phyloP scores from a whole-genome alignment of 2,113 vertebrate genomes.

The Aldabrachelys gigantea region DNA sequence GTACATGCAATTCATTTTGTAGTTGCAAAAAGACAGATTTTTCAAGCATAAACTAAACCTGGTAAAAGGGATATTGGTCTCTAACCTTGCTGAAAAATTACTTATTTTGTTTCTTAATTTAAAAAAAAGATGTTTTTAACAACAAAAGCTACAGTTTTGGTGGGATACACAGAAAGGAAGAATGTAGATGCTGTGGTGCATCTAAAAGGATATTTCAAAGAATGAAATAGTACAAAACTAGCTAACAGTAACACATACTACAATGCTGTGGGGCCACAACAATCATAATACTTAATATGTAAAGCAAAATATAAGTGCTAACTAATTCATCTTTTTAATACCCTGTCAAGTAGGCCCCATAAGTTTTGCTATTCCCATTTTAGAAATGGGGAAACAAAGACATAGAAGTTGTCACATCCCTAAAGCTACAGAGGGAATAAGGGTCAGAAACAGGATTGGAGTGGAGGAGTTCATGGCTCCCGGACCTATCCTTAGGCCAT shows the following conservation, averaged over 20 bases:
- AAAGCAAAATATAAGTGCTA: background rate
- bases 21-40: background rate
- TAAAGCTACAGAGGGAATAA: background rate
- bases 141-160: background rate
- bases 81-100: background rate
- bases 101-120: background rate
- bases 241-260: background rate
- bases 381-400: background rate
- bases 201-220: background rate
- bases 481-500: background rate
- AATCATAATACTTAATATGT: background rate
- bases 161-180: background rate
- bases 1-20: background rate
- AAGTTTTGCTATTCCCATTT: background rate
- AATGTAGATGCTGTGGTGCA: background rate
- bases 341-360: background rate
- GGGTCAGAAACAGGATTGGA: background rate
- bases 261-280: background rate
- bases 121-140: background rate
- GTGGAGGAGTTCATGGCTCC: background rate
- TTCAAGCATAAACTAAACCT: background rate
- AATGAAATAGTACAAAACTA: background rate
- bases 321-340: background rate
- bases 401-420: background rate
- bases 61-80: background rate